phyloP scores from a whole-genome alignment of 2,888 invertebrate genomes.

The Eupithecia inturbata region DNA sequence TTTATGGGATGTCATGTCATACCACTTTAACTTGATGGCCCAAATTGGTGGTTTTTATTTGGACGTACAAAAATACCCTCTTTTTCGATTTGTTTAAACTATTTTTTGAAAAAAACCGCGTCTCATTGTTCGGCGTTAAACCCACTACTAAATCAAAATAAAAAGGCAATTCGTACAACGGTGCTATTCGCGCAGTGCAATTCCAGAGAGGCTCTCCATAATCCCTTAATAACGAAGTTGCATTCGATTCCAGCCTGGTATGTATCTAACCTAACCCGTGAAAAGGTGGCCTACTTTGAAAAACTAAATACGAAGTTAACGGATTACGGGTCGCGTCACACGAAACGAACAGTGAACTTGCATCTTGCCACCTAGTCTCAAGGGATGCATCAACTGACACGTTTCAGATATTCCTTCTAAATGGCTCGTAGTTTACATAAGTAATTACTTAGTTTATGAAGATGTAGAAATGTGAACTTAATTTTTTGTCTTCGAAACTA shows the following conservation, averaged over 20 bases:
- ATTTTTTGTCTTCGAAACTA: not conserved
- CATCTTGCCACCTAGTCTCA: not conserved
- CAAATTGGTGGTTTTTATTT: no score
- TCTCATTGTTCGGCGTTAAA: not conserved
- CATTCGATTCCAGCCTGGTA: slow-evolving; percentile 31
- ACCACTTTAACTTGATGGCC: no score
- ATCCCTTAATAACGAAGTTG: slow-evolving; percentile 31
- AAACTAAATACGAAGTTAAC: not conserved
- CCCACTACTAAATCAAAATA: not conserved
- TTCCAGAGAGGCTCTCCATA: slow-evolving; percentile 16
- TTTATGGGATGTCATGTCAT: no score
- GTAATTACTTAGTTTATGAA: not conserved
- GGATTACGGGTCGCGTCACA: not conserved
- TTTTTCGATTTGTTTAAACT: no score
- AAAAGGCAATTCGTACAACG: not conserved
- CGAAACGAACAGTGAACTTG: not conserved
- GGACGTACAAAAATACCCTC: no score
- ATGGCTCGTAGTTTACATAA: not conserved
- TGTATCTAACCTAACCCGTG: slow-evolving; percentile 22
- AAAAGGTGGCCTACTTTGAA: slow-evolving; percentile 2
- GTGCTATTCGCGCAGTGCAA: slow-evolving; percentile 8
- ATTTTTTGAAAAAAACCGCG: no score
- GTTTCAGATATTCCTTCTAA: not conserved
- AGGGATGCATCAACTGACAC: not conserved
- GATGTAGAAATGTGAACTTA: not conserved